Percentiles rank a stretch among this genome's conserved stretches.
phyloP scores from a whole-genome alignment of 2,113 vertebrate genomes.

The Thryonomys swinderianus region DNA sequence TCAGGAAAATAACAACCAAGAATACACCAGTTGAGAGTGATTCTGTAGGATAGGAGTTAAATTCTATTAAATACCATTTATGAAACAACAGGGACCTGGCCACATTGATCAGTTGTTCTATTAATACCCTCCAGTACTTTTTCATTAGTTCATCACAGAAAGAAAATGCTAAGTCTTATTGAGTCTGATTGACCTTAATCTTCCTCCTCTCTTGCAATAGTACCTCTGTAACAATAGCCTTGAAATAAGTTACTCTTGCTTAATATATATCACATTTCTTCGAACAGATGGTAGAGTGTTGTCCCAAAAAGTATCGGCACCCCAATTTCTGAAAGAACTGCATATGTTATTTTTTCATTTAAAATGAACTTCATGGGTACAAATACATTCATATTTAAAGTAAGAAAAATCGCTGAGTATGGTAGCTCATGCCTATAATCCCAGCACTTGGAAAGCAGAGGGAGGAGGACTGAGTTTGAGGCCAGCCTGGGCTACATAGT shows the following conservation, averaged over 20 bases:
- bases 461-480: too few species aligned
- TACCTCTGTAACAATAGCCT: background rate
- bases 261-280: background rate
- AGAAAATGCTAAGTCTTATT: background rate
- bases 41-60: background rate
- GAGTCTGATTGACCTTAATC: background rate
- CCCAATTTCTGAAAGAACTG: background rate
- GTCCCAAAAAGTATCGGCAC: background rate
- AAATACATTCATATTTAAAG: background rate
- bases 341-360: background rate
- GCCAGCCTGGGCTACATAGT: too few species aligned
- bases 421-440: too few species aligned
- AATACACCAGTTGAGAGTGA: background rate
- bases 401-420: too few species aligned
- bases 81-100: background rate
- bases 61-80: background rate
- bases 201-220: background rate
- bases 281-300: background rate
- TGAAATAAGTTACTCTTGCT: background rate
- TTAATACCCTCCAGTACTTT: background rate
- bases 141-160: background rate
- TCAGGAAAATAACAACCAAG: background rate
- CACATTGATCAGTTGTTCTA: background rate
- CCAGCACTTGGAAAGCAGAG: too few species aligned
- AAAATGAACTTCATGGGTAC: background rate